Percentiles rank a stretch among this genome's conserved stretches.
Evolutionary conservation across 2,797 vertebrate genomes (phyloP).

Genomic region (Petrocephalus sullivani): DNA sequence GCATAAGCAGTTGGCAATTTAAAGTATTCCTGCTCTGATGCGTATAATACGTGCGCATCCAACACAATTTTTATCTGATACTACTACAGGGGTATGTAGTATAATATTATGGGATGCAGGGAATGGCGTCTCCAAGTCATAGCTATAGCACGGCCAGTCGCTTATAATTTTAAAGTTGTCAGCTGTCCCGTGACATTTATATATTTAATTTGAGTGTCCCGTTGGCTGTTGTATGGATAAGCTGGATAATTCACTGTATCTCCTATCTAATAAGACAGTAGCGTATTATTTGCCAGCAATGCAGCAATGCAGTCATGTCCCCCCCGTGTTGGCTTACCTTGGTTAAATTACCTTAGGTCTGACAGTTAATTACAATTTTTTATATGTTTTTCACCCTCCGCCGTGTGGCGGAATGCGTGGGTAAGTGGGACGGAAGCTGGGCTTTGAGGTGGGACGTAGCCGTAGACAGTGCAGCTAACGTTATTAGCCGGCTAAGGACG

Average conservation of each 20-base stretch:
- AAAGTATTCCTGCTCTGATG: background rate
- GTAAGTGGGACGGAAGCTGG: background rate
- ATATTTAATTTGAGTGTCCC: background rate
- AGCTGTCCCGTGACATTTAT: background rate
- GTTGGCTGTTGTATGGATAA: no score
- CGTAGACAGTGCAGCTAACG: background rate
- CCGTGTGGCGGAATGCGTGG: background rate
- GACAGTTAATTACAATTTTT: background rate
- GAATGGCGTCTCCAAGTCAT: background rate
- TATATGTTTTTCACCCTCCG: background rate
- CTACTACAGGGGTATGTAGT: background rate
- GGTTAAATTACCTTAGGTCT: background rate
- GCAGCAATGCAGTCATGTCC: background rate
- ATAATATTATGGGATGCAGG: background rate
- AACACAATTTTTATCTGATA: background rate
- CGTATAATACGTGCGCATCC: background rate
- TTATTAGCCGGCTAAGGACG: background rate
- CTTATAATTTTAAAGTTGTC: background rate
- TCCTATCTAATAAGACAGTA: background rate
- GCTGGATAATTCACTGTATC: no score
- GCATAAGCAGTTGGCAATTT: background rate
- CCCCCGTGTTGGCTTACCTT: background rate
- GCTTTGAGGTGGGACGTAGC: background rate
- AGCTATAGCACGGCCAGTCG: background rate
- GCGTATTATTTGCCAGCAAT: background rate